Evolutionary conservation across 2,888 invertebrate species (phyloP).

Genomic region (Pachydiplax longipennis): DNA sequence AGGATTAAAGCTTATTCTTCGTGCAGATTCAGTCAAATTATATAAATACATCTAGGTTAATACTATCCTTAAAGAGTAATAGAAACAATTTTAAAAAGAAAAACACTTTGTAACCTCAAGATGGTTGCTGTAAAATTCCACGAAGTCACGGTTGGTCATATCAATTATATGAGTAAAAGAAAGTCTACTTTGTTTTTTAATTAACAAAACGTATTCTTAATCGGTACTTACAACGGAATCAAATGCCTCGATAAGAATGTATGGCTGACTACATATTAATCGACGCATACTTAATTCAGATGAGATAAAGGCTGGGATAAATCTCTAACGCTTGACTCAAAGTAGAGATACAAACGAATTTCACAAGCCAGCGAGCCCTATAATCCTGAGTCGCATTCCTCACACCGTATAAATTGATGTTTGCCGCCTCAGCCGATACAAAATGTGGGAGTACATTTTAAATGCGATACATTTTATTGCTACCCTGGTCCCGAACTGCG

Average conservation of each 20-base stretch:
- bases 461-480: constrained; percentile 40
- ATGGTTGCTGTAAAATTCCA: too few species aligned
- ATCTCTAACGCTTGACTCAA: neutral
- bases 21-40: too few species aligned
- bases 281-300: constrained; percentile 2
- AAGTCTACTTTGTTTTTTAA: too few species aligned
- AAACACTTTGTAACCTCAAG: too few species aligned
- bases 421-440: constrained; percentile 8
- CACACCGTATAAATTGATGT: constrained; percentile 22
- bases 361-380: constrained; percentile 8
- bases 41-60: too few species aligned
- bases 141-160: too few species aligned
- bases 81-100: too few species aligned
- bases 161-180: too few species aligned
- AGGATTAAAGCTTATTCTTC: too few species aligned
- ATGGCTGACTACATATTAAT: neutral
- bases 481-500: constrained; percentile 1
- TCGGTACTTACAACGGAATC: too few species aligned
- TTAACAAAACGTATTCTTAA: too few species aligned
- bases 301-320: neutral
- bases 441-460: constrained; percentile 39
- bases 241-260: neutral
- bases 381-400: constrained; percentile 22
- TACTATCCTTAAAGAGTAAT: too few species aligned
- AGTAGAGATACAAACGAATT: constrained; percentile 10